Base-by-base conservation (phyloP, 1,140 invertebrate species). In the Orussus abietinus region DNA sequence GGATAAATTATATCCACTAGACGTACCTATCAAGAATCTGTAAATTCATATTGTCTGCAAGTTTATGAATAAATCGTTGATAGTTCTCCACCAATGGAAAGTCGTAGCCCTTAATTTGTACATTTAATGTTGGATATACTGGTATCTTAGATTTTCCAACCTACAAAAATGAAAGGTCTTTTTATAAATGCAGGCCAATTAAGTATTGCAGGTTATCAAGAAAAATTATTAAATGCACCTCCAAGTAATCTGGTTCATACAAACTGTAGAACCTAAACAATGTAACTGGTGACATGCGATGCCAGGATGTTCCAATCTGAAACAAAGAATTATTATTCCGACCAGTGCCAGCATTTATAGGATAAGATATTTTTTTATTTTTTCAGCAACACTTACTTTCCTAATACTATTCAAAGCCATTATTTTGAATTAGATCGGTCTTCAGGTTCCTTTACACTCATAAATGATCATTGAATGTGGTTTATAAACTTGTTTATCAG, bases 21-120 rank as follows among this genome's bases (percentile, higher is more conserved):
- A 22, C 21, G 22, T 19, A 31, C n/a, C n/a, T n/a, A n/a, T n/a
- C n/a, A 22, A 33, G 39, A 1, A 28, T 42, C 49, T 48, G 18
- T 32, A 20, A 35, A 36, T 43, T 18, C 73, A 94, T 75, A 34
- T 77, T 72, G 53, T 82, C 77, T 19, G 85, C 82, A 48, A 88
- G 66, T 55, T 78, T 80, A 54, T 91, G 81, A 33, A 93, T 72
- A 57, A 84, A 84, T 54, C 77, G 80, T 64, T 88, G 88, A 61
- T 81, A 92, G 53, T 70, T 81, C 72, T 95, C 90, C 29, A 95
- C 61, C 6, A 88, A 55, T 7, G 86, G 77, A 71, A 79, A 95
- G 62, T 90, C 84, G 59, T 92, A 91, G 3, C 89, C 83, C 56
- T 79, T 87, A 15, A 94, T 69, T 74, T 86, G 82, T 21, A 95